Evolutionary conservation across 2,888 invertebrate species (phyloP), one percentile per base, ranked within the genome.

Genomic region (Mechanitis messenoides): DNA sequence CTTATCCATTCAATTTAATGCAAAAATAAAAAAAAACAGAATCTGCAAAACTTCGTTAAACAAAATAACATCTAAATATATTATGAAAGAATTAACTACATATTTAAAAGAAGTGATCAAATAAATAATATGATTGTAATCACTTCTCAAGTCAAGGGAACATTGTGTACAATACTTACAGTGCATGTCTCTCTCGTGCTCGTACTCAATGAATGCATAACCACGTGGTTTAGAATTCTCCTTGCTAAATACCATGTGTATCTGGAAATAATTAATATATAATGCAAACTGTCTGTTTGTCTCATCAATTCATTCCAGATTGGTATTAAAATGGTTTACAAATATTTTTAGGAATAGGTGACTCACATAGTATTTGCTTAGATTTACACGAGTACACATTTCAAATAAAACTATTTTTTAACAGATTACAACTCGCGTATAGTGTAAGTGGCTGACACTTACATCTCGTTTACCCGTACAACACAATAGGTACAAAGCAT

Each of bases 181-280:
- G 91, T 99, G 99, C 99, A 99, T 99, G 89, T 99, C 99, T 67
- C 98, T 91, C 87, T 99, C 99, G 86, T 98, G 98, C 85, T 99
- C 98, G 90, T 98, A 99, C 87, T 99, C 99, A 77, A 99, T 98
- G 92, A 99, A 99, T 55, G 99, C 99, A 91, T 99, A 99, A 67
- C 99, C 99, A 72, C 99, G 93, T 9, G 98, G 99, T 90, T 99
- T 99, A 73, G 94, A 95, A 79, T 93, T 94, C 68, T 95, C 93
- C 70, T 94, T 95, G 87, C 97, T 97, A 80, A 94, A 95, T 69
- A 96, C 94, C 83, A 99, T 92, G 71, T 94, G 93, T 79, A 98
- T 98, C 96, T 97, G 89, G 47, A 92, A 47, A 3, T 28, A 31
- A 31, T 92, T 31, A 50, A 9, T 3, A 50, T 47, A 47, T 47